Conservation (phyloP, 2,888 invertebrate genomes). For the Xestobium rufovillosum region DNA sequence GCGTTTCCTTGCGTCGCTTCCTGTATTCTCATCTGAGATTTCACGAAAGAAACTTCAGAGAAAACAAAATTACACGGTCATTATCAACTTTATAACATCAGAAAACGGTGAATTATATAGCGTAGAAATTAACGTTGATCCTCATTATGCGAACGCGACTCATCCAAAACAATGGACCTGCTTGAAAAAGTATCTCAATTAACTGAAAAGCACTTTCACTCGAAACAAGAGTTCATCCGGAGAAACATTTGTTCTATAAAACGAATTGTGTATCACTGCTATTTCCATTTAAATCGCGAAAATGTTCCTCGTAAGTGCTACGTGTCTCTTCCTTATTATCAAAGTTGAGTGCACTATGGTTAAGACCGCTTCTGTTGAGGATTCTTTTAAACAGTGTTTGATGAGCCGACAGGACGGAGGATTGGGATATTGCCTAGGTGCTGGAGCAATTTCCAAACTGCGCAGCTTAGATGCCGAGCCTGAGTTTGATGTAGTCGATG, state of each 20-base stretch:
- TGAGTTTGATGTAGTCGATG: constrained; percentile 57
- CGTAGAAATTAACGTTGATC: too few species aligned
- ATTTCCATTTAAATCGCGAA: too few species aligned
- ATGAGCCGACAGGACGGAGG: constrained; percentile 41
- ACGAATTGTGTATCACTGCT: too few species aligned
- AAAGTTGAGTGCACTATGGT: constrained; percentile 16
- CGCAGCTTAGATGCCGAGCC: constrained; percentile 60
- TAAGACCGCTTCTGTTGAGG: constrained; percentile 19
- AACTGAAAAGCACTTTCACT: constrained; percentile 1
- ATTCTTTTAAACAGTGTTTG: constrained; percentile 44
- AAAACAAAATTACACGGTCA: too few species aligned
- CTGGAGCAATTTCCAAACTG: constrained; percentile 58
- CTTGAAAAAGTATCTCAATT: constrained; percentile 2
- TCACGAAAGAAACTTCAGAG: too few species aligned
- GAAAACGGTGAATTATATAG: too few species aligned
- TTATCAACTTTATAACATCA: too few species aligned
- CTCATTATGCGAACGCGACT: too few species aligned
- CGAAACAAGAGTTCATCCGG: too few species aligned
- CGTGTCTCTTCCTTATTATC: constrained; percentile 14
- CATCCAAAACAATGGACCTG: constrained; percentile 1
- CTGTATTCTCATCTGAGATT: too few species aligned
- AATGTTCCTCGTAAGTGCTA: background rate
- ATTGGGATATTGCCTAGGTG: constrained; percentile 58
- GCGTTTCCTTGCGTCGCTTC: too few species aligned
- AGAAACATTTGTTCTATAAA: too few species aligned